Base-by-base conservation (phyloP, 1,140 invertebrate genomes). In the Sycophaga agraensis region DNA sequence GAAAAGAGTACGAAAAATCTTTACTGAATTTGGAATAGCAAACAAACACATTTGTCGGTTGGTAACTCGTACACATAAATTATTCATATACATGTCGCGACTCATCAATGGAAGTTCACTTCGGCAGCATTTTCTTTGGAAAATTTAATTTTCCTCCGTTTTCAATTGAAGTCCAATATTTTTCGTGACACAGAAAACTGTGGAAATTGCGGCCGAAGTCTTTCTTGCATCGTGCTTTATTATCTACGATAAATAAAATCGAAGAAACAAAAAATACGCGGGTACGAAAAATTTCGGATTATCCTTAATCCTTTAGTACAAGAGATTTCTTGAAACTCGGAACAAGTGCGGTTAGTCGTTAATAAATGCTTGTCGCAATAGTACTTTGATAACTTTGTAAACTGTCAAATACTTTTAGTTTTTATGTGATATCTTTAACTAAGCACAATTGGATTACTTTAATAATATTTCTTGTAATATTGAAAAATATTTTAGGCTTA, bases 41-140 rank as follows among this genome's bases (percentile, higher is more conserved):
- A 46, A 54, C 31, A 61, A 56, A 62, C 53, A 48, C 22, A 49
- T 62, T 42, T 56, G 21, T 46, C 46, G 26, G 5, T 35, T 67
- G 68, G 68, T 69, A 69, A 69, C 68, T 69, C 64, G 64, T 69
- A 68, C 68, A 69, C 66, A 63, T 45, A 53, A 63, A 58, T 63
- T 58, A 63, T 54, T 51, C 46, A 48, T 35, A 54, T 31, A 54
- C 16, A 16, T 26, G 26, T 34, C 8, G n/a, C 39, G 35, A 21
- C 8, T 49, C 7, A 34, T 43, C 26, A 39, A 56, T 57, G 31
- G n/a, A 24, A 53, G 51, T 59, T 37, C 22, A 19, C 45, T 60
- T 43, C 8, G 11, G 31, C 43, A 24, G 35, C 34, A 39, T 49
- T 43, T 51, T 34, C 26, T 7, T 50, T 42, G 4, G 21, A 40